Base-by-base conservation (phyloP, 35 echinoderm and acorn worm species). In the Stichopus chloronotus region DNA sequence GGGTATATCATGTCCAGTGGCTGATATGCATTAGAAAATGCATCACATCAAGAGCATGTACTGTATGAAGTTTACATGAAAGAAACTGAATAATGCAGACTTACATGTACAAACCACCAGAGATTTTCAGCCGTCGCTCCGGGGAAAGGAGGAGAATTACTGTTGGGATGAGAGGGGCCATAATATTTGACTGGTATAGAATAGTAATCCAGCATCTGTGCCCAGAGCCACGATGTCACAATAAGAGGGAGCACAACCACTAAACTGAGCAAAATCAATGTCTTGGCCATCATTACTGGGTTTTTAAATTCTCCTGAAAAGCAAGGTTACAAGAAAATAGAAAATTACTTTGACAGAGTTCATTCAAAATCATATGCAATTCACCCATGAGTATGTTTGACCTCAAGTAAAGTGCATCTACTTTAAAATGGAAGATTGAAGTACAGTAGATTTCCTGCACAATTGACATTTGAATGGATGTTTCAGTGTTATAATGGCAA, bases 51-150 rank as follows among this genome's bases (percentile, higher is more conserved):
- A 10, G 59, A 61, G 1, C 59, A 61, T 60, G 58, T 10, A 61
- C 8, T 14, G 1, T 61, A 10, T 61, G 59, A 61, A 61, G 4
- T 0, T 14, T 61, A 10, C 14, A 14, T 2, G 8, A 14, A 14
- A 10, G 8, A 61, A 61, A 2, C 59, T 20, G 69, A n/a, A n/a
- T 20, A n/a, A 7, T 20, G 25, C 7, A 71, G 76, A 95, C 97
- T 94, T 61, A 99, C 97, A 81, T 99, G 97, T 54, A 99, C 88
- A 90, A 99, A 96, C 97, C 97, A 99, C 93, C 92, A 99, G 25
- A 99, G 60, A 68, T 99, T 99, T 2, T 99, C 97, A 59, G 78
- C 53, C 0, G 80, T 90, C 54, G 24, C 74, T 12, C 94, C 97
- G 58, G 97, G 97, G 77, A 83, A 99, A 1, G 97, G 97, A 11